Conservation (phyloP, 2,888 invertebrate genomes). For the Spatulosminthurus flaviceps region DNA sequence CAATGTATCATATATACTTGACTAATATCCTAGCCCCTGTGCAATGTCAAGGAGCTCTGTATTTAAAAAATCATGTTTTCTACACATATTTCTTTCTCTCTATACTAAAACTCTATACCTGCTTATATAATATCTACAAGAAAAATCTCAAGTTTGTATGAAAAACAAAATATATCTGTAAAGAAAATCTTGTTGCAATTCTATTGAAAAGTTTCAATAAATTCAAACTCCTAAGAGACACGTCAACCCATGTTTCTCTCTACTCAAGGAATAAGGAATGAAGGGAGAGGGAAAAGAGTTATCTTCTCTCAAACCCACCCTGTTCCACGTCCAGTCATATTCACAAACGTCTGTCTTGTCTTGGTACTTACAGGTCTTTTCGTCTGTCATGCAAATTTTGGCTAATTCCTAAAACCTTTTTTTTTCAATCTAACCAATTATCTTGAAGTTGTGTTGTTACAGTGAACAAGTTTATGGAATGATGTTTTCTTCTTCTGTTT, state of each 20-base stretch:
- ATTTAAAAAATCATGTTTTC: too few relatives aligned
- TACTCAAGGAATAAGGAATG: too few relatives aligned
- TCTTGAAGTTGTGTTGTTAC: slow-evolving; percentile 9
- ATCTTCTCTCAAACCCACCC: slow-evolving; percentile 2
- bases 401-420: slow-evolving; percentile 20
- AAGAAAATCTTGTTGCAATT: too few relatives aligned
- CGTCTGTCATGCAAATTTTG: slow-evolving; percentile 35
- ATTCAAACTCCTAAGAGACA: background rate
- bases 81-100: too few relatives aligned
- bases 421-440: slow-evolving; percentile 13
- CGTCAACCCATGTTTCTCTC: background rate
- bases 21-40: too few relatives aligned
- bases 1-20: too few relatives aligned
- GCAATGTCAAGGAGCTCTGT: too few relatives aligned
- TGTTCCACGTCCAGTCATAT: background rate
- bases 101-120: too few relatives aligned
- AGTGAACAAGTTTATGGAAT: slow-evolving; percentile 14
- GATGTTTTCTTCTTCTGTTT: too few relatives aligned
- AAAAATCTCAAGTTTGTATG: too few relatives aligned
- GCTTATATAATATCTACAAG: too few relatives aligned
- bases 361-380: background rate
- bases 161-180: too few relatives aligned
- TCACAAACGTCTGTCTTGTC: background rate
- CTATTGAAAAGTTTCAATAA: slow-evolving; percentile 8
- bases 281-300: background rate